phyloP scores from a whole-genome alignment of 2,888 invertebrate species.

The Craniophora ligustri region DNA sequence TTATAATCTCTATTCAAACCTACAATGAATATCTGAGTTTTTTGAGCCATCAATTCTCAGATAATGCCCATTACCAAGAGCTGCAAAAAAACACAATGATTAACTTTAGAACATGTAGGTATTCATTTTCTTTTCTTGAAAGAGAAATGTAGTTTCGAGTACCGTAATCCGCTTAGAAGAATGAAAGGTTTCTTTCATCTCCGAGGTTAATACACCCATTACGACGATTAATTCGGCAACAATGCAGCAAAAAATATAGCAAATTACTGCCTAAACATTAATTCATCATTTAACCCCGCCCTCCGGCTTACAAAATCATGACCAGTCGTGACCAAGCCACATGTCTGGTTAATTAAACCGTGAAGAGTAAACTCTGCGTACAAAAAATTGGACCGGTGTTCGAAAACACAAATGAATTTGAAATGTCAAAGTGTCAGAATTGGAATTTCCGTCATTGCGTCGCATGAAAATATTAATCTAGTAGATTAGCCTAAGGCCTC shows the following conservation, averaged over 20 bases:
- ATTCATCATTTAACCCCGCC: slow-evolving; percentile 75
- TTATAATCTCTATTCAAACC: not conserved
- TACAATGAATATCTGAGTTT: not conserved
- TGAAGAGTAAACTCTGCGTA: slow-evolving; percentile 45
- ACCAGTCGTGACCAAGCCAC: slow-evolving; percentile 66
- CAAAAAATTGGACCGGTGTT: slow-evolving; percentile 41
- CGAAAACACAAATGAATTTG: slow-evolving; percentile 33
- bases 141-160: slow-evolving; percentile 38
- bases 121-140: slow-evolving; percentile 40
- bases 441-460: slow-evolving; percentile 20
- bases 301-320: slow-evolving; percentile 61
- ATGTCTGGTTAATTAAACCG: slow-evolving; percentile 57
- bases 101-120: slow-evolving; percentile 16
- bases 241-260: slow-evolving; percentile 71
- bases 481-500: slow-evolving; percentile 43
- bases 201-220: slow-evolving; percentile 65
- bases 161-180: slow-evolving; percentile 51
- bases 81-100: slow-evolving; percentile 18
- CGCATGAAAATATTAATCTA: slow-evolving; percentile 32
- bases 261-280: slow-evolving; percentile 77
- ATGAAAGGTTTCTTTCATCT: slow-evolving; percentile 52
- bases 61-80: slow-evolving; percentile 13
- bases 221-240: slow-evolving; percentile 62
- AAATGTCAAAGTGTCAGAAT: slow-evolving; percentile 44
- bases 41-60: slow-evolving; percentile 2